A percentile compares a stretch with the other conserved stretches of the same genome.
Evolutionary conservation across 2,797 vertebrate genomes (phyloP).

Genomic region (Rhinoraja longicauda): DNA sequence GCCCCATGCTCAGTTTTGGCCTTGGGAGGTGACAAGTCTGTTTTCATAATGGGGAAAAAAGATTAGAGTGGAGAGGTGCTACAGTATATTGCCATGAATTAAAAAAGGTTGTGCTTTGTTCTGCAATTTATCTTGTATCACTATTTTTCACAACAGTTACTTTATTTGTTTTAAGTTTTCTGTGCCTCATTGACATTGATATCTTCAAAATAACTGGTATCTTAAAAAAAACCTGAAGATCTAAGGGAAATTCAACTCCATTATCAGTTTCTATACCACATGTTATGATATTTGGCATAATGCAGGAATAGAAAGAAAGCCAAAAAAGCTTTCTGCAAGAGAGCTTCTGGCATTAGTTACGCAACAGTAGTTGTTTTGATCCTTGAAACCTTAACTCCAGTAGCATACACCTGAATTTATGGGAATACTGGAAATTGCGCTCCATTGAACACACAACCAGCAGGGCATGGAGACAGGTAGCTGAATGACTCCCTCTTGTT

Average conservation of each 20-base stretch:
- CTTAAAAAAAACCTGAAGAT: not conserved
- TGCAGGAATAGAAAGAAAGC: slow-evolving; percentile 21
- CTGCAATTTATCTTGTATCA: not conserved
- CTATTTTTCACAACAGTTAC: not conserved
- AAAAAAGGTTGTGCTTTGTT: not conserved
- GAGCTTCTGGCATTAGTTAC: slow-evolving; percentile 28
- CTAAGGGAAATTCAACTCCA: not conserved
- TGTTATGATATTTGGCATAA: not conserved
- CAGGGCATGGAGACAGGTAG: slow-evolving; percentile 56
- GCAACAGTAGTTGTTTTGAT: slow-evolving; percentile 34
- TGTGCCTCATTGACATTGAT: not conserved
- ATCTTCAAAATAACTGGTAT: not conserved
- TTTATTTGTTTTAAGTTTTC: not conserved
- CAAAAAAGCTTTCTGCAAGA: slow-evolving; percentile 31
- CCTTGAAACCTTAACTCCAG: not conserved
- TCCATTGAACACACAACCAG: slow-evolving; percentile 49
- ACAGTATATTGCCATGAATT: not conserved
- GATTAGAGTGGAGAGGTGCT: not conserved
- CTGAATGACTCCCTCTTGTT: slow-evolving; percentile 47
- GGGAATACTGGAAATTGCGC: slow-evolving; percentile 53
- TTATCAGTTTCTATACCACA: not conserved
- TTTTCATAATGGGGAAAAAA: not conserved
- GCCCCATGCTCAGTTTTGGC: not conserved
- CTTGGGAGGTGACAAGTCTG: not conserved
- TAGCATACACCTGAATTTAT: slow-evolving; percentile 45